These are phyloP conservation scores for Dissostichus mawsoni DNA, from an alignment of 2,113 vertebrate genomes.

Conservation along the genomic window DNA sequence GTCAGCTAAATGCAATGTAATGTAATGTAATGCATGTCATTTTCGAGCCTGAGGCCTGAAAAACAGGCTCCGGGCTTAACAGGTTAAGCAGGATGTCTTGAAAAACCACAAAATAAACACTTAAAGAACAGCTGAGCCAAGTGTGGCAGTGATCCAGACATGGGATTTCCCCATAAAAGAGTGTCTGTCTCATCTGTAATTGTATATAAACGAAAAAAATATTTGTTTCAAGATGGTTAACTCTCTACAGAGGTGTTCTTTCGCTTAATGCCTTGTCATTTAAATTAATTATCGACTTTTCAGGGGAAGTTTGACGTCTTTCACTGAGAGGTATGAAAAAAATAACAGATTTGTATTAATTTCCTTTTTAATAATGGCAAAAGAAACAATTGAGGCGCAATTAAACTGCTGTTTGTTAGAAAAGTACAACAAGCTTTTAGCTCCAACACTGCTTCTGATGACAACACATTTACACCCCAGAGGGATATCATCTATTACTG, in stretches of 20 bases:
- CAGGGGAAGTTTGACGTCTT: slow-evolving; percentile 2
- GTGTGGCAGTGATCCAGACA: not conserved
- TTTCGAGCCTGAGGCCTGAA: too few relatives aligned
- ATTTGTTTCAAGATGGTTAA: not conserved
- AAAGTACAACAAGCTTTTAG: slow-evolving; percentile 30
- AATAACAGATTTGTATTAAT: slow-evolving; percentile 38
- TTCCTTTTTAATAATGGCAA: slow-evolving; percentile 22
- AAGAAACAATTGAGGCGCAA: slow-evolving; percentile 36
- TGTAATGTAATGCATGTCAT: too few relatives aligned
- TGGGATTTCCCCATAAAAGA: not conserved
- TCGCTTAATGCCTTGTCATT: not conserved
- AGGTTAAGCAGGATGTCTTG: not conserved
- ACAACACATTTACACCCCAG: slow-evolving; percentile 43
- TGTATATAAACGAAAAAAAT: not conserved
- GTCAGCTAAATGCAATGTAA: too few relatives aligned
- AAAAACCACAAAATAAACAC: slow-evolving; percentile 9
- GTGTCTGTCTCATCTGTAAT: not conserved
- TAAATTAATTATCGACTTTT: slow-evolving; percentile 2
- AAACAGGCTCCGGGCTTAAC: too few relatives aligned
- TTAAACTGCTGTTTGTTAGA: slow-evolving; percentile 21
- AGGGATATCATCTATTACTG: slow-evolving; percentile 47
- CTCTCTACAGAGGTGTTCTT: not conserved
- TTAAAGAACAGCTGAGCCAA: not conserved
- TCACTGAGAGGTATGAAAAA: slow-evolving; percentile 2
- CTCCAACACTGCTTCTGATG: slow-evolving; percentile 48